Percentiles rank a stretch among this genome's conserved stretches.
Evolutionary conservation across 2,113 vertebrate species (phyloP).

Genomic region (Callionymus lyra): DNA sequence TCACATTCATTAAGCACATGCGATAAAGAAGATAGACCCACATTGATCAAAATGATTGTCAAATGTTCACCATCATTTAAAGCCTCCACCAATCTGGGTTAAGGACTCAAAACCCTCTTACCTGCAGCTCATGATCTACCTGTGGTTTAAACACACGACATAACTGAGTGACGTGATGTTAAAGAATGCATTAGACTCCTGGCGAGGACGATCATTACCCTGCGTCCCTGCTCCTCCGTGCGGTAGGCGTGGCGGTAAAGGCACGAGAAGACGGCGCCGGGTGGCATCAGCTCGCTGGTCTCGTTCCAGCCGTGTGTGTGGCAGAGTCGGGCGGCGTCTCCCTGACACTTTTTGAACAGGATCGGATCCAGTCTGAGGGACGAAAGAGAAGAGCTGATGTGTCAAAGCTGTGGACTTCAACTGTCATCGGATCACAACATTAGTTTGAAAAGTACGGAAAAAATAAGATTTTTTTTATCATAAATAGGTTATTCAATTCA

Average conservation of each 20-base stretch:
- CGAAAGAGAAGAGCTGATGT: neutral
- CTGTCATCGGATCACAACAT: too few relatives aligned
- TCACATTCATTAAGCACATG: neutral
- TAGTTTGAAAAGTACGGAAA: too few relatives aligned
- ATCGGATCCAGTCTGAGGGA: constrained; percentile 79
- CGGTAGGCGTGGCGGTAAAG: constrained; percentile 92
- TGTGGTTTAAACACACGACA: constrained; percentile 24
- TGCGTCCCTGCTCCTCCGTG: constrained; percentile 86
- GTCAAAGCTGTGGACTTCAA: too few relatives aligned
- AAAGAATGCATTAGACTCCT: too few relatives aligned
- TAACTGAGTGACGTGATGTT: too few relatives aligned
- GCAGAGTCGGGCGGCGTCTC: constrained; percentile 88
- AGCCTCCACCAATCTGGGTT: constrained; percentile 4
- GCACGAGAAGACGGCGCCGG: constrained; percentile 91
- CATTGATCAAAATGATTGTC: neutral
- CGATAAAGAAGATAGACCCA: too few relatives aligned
- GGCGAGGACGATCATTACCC: constrained; percentile 70
- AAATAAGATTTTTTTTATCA: too few relatives aligned
- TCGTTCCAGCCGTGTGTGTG: constrained; percentile 94
- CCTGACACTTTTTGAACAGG: constrained; percentile 91
- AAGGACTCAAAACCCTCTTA: constrained; percentile 12
- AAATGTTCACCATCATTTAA: neutral
- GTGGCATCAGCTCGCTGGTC: constrained; percentile 87
- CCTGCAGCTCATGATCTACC: constrained; percentile 12
- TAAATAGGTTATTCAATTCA: too few relatives aligned